phyloP scores from a whole-genome alignment of 2,113 vertebrate genomes.

The Ophiodon elongatus region DNA sequence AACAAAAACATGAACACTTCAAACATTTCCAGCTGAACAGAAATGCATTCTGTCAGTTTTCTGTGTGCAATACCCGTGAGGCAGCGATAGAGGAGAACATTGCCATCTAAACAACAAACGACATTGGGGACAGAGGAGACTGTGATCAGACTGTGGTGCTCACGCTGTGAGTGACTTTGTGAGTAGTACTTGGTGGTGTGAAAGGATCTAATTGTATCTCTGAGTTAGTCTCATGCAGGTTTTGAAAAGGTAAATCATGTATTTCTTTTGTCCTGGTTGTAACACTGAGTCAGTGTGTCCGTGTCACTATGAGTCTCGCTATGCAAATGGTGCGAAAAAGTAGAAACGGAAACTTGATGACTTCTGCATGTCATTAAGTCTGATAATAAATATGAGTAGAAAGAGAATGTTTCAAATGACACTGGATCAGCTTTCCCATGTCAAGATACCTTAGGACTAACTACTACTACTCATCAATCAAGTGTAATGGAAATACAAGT shows the following conservation, averaged over 20 bases:
- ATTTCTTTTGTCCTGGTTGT: conserved; percentile 1
- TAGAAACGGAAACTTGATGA: neutral
- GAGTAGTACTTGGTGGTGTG: conserved; percentile 6
- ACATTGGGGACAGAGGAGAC: conserved; percentile 10
- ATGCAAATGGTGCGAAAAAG: neutral
- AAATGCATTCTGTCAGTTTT: conserved; percentile 14
- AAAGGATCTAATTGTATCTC: conserved; percentile 33
- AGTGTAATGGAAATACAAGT: neutral
- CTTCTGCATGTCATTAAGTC: neutral
- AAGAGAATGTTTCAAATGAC: neutral
- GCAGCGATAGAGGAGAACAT: conserved; percentile 10
- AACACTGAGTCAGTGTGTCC: too few species aligned
- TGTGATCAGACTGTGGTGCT: conserved; percentile 1
- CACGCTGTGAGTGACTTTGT: conserved; percentile 1
- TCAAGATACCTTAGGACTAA: neutral
- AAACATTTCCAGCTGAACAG: conserved; percentile 4
- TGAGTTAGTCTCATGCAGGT: neutral
- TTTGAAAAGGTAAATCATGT: neutral
- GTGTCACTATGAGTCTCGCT: too few species aligned
- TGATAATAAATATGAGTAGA: neutral
- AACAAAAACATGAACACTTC: conserved; percentile 2
- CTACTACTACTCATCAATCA: neutral
- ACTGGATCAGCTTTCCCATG: neutral
- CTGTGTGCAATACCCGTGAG: conserved; percentile 1
- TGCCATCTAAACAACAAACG: conserved; percentile 9